Evolutionary conservation across 2,113 vertebrate genomes (phyloP).

Genomic region (Salvelinus namaycush): DNA sequence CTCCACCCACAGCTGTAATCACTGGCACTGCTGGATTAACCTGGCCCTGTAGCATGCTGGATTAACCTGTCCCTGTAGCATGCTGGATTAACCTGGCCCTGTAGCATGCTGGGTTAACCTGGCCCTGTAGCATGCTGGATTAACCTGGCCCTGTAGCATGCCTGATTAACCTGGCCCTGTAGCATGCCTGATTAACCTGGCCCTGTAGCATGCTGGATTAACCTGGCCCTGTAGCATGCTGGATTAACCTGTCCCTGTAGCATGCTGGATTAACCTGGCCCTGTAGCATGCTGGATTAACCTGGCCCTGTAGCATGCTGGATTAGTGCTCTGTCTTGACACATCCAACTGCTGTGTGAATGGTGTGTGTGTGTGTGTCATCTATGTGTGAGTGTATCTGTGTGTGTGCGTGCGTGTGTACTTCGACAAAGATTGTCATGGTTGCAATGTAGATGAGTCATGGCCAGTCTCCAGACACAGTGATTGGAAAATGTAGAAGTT

Average conservation of each 20-base stretch:
- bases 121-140: too few species aligned
- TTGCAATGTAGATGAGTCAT: slow-evolving; percentile 35
- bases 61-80: slow-evolving; percentile 4
- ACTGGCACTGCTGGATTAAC: slow-evolving; percentile 52
- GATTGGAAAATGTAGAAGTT: slow-evolving; percentile 41
- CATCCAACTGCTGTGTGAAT: slow-evolving; percentile 1
- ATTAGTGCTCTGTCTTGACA: slow-evolving; percentile 27
- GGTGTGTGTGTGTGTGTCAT: too few species aligned
- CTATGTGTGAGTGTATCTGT: too few species aligned
- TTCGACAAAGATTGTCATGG: slow-evolving; percentile 36
- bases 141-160: too few species aligned
- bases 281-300: too few species aligned
- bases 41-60: slow-evolving; percentile 37
- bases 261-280: slow-evolving; percentile 21
- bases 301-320: slow-evolving; percentile 5
- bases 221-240: too few species aligned
- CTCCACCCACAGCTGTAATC: slow-evolving; percentile 41
- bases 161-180: too few species aligned
- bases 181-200: too few species aligned
- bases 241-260: too few species aligned
- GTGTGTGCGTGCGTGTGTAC: slow-evolving; percentile 3
- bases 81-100: too few species aligned
- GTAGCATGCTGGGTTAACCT: too few species aligned
- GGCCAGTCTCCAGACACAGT: slow-evolving; percentile 44
- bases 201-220: too few species aligned